phyloP scores from a whole-genome alignment of 2,888 invertebrate genomes.

The Melipona beecheii region DNA sequence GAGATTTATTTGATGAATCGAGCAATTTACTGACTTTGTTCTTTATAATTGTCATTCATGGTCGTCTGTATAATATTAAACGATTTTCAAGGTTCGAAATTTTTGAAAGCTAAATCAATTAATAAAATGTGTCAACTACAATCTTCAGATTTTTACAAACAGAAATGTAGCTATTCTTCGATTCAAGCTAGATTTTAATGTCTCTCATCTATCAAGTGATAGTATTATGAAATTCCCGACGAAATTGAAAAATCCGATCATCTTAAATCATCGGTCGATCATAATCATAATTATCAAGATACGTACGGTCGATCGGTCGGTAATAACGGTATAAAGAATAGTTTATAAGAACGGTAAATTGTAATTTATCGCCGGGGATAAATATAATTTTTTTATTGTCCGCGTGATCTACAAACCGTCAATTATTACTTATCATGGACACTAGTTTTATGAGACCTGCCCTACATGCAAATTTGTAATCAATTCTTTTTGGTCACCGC shows the following conservation, averaged over 20 bases:
- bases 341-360: conserved; percentile 52
- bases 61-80: too few relatives aligned
- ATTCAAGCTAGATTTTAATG: neutral
- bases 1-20: too few relatives aligned
- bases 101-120: too few relatives aligned
- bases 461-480: conserved; percentile 37
- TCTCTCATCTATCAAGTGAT: neutral
- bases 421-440: conserved; percentile 55
- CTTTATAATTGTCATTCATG: too few relatives aligned
- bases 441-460: conserved; percentile 36
- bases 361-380: conserved; percentile 42
- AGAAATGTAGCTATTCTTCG: neutral
- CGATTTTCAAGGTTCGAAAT: too few relatives aligned
- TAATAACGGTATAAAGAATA: conserved; percentile 50
- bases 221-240: neutral
- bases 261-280: neutral
- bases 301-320: neutral
- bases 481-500: conserved; percentile 6
- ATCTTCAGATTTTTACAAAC: neutral
- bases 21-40: too few relatives aligned
- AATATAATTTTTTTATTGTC: conserved; percentile 54
- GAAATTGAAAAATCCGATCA: neutral
- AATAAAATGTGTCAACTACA: too few relatives aligned
- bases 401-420: conserved; percentile 38
- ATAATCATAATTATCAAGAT: conserved; percentile 4